These are phyloP conservation scores for Augochlorella aurata DNA, from an alignment of 2,888 invertebrate genomes.

Conservation along the genomic window DNA sequence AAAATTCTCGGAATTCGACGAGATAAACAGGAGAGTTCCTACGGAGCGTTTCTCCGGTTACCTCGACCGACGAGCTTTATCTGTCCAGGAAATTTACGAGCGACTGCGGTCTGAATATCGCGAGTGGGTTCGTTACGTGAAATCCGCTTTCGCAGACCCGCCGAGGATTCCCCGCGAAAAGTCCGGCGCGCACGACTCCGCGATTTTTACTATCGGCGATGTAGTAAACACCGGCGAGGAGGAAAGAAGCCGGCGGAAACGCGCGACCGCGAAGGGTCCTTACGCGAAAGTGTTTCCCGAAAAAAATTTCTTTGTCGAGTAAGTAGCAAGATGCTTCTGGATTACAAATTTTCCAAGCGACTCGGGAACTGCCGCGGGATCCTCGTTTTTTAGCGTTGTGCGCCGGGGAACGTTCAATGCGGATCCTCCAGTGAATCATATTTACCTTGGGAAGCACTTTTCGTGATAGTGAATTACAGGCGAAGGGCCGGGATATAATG, in stretches of 20 bases:
- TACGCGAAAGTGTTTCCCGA: conserved; percentile 10
- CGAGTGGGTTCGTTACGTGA: conserved; percentile 47
- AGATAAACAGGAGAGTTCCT: conserved; percentile 24
- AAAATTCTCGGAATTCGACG: conserved; percentile 33
- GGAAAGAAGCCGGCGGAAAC: neutral
- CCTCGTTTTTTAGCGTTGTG: neutral
- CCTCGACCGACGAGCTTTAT: conserved; percentile 39
- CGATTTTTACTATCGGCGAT: conserved; percentile 35
- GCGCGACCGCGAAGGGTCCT: conserved; percentile 8
- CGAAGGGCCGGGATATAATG: neutral
- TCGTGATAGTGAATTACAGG: conserved; percentile 4
- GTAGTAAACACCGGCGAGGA: neutral
- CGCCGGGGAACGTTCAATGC: neutral
- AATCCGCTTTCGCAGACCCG: conserved; percentile 42
- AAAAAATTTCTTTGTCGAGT: conserved; percentile 3
- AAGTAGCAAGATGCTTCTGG: neutral
- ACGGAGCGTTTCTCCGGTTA: conserved; percentile 17
- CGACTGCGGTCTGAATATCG: conserved; percentile 42
- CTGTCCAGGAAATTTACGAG: conserved; percentile 52
- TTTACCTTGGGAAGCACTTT: conserved; percentile 5
- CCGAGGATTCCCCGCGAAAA: conserved; percentile 16
- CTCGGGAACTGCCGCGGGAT: neutral
- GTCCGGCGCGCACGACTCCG: conserved; percentile 4
- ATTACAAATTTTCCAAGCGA: conserved; percentile 11
- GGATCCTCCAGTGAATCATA: conserved; percentile 1